Conservation (phyloP, 2,888 invertebrate species). For the Mycalesis mineus region DNA sequence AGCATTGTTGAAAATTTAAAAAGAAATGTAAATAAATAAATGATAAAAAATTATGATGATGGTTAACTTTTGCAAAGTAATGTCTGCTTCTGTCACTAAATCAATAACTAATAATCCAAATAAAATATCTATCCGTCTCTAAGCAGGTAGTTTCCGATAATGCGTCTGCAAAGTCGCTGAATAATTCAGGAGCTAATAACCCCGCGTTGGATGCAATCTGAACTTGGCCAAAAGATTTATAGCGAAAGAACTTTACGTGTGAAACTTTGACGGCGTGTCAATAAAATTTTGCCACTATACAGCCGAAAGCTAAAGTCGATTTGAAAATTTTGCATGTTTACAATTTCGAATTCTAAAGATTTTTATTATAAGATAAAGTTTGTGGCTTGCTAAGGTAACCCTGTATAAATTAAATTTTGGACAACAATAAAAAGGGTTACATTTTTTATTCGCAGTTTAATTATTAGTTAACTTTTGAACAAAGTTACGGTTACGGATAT, state of each 20-base stretch:
- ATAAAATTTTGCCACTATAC: conserved; percentile 17
- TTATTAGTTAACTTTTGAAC: too few species aligned
- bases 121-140: not conserved
- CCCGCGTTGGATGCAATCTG: conserved; percentile 32
- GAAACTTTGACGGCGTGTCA: conserved; percentile 23
- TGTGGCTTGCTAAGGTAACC: not conserved
- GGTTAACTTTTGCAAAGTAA: too few species aligned
- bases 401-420: not conserved
- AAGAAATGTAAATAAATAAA: too few species aligned
- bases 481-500: too few species aligned
- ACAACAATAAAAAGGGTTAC: too few species aligned
- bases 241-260: conserved; percentile 23
- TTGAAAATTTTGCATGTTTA: conserved; percentile 5
- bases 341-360: not conserved
- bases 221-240: conserved; percentile 38
- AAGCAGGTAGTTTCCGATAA: conserved; percentile 12
- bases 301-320: conserved; percentile 8
- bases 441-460: too few species aligned
- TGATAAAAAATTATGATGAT: too few species aligned
- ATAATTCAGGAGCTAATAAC: conserved; percentile 38
- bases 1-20: too few species aligned
- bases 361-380: not conserved
- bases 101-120: not conserved
- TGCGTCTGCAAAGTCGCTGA: conserved; percentile 25
- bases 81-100: too few species aligned